Percentiles rank a stretch among this genome's conserved stretches.
phyloP scores from a whole-genome alignment of 2,888 invertebrate species.

The Drosophila bunnanda region DNA sequence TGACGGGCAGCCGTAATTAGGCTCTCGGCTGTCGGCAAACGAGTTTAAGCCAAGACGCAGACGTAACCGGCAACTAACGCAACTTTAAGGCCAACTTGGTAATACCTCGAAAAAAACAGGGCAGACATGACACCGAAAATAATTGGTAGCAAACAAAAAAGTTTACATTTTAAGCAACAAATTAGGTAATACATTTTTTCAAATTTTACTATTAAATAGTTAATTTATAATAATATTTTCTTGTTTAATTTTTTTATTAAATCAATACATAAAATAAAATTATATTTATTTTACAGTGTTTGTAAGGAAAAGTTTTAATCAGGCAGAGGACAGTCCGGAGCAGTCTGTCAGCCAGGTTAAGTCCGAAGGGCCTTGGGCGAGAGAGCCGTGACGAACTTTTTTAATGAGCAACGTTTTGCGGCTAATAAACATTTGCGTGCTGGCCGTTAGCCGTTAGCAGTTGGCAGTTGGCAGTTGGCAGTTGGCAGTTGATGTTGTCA shows the following conservation, averaged over 20 bases:
- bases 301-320: conserved; percentile 37
- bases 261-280: background rate
- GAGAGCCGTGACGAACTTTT: conserved; percentile 70
- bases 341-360: conserved; percentile 37
- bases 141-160: background rate
- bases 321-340: conserved; percentile 24
- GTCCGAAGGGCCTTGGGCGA: conserved; percentile 21
- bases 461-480: conserved; percentile 25
- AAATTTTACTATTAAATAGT: background rate
- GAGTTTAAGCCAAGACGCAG: conserved; percentile 39
- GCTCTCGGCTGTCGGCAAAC: conserved; percentile 40
- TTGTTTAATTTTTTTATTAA: background rate
- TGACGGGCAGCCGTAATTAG: conserved; percentile 49
- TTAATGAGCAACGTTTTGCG: conserved; percentile 79
- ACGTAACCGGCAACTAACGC: conserved; percentile 26
- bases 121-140: background rate
- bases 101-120: background rate
- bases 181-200: background rate
- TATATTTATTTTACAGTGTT: background rate
- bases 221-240: background rate
- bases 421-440: conserved; percentile 79
- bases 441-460: conserved; percentile 15
- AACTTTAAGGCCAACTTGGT: conserved; percentile 44
- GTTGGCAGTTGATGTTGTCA: conserved; percentile 58
- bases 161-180: background rate